Evolutionary conservation across 1,140 invertebrate genomes (phyloP).

Genomic region (Lanistes nyassanus): DNA sequence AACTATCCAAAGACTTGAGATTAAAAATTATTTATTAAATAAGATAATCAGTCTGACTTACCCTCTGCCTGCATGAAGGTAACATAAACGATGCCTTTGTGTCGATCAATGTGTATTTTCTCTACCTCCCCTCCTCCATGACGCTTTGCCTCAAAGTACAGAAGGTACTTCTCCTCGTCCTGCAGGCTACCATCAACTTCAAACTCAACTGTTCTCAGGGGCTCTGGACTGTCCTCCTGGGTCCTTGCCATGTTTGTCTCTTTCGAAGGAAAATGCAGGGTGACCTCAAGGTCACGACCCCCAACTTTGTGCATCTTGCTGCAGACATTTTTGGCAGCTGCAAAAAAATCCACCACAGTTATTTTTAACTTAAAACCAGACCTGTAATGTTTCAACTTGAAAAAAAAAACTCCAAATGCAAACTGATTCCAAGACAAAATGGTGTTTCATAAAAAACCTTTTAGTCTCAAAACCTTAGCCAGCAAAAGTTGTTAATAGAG

Average conservation of each 20-base stretch:
- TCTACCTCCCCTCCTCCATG: conserved; percentile 21
- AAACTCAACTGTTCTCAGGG: conserved; percentile 4
- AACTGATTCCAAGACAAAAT: background rate
- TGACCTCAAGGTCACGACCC: conserved; percentile 25
- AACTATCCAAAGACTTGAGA: too few relatives aligned
- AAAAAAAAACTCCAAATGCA: background rate
- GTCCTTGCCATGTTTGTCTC: conserved; percentile 3
- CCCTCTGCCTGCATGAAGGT: conserved; percentile 19
- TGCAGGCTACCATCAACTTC: background rate
- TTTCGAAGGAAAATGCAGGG: conserved; percentile 23
- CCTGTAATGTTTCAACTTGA: background rate
- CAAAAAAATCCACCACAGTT: background rate
- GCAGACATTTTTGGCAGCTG: conserved; percentile 30
- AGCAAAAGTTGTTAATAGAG: too few relatives aligned
- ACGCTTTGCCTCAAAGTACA: conserved; percentile 21
- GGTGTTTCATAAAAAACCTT: too few relatives aligned
- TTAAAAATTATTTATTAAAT: too few relatives aligned
- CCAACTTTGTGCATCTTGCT: conserved; percentile 28
- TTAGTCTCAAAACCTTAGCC: too few relatives aligned
- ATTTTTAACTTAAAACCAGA: background rate
- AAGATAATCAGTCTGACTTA: background rate
- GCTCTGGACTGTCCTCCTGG: conserved; percentile 3
- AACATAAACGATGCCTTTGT: conserved; percentile 9
- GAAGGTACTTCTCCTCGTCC: conserved; percentile 5
- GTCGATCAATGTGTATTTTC: conserved; percentile 17